Conservation (phyloP, 2,888 invertebrate genomes). For the Lumbricus terrestris region DNA sequence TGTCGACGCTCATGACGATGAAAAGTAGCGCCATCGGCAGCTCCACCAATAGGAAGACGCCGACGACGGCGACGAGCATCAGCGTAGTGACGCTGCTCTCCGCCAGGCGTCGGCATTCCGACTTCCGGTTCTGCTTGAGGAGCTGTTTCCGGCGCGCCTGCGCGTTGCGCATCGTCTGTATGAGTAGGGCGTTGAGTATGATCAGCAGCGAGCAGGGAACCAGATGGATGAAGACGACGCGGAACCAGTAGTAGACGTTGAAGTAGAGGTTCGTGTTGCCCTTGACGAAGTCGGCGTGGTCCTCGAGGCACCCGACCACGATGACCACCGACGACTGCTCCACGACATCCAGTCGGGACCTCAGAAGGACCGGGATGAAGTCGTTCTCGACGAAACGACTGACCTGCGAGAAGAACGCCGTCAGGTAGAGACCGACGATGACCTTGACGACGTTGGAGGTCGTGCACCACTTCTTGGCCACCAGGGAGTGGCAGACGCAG, state of each 20-base stretch:
- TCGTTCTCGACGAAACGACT: not conserved
- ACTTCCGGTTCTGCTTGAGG: slow-evolving; percentile 71
- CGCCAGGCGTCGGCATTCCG: slow-evolving; percentile 54
- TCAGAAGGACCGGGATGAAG: not conserved
- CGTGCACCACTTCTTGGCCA: slow-evolving; percentile 76
- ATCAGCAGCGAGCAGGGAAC: slow-evolving; percentile 85
- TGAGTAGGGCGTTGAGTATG: slow-evolving; percentile 81
- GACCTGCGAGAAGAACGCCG: slow-evolving; percentile 24
- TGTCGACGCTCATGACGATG: slow-evolving; percentile 73
- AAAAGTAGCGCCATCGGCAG: slow-evolving; percentile 60
- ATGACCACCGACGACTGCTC: no score
- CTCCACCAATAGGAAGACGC: slow-evolving; percentile 62
- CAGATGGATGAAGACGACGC: slow-evolving; percentile 85
- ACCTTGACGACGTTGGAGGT: slow-evolving; percentile 70
- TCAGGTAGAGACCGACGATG: slow-evolving; percentile 72
- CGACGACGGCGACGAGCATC: slow-evolving; percentile 48
- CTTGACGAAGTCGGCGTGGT: slow-evolving; percentile 23
- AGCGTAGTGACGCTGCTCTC: slow-evolving; percentile 54
- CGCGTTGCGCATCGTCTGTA: slow-evolving; percentile 80
- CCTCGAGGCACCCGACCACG: not conserved
- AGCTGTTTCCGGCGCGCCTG: slow-evolving; percentile 74
- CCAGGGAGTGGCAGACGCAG: slow-evolving; percentile 88
- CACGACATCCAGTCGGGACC: not conserved
- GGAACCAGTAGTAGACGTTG: slow-evolving; percentile 73
- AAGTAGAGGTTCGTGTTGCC: slow-evolving; percentile 66